Evolutionary conservation across 2,888 invertebrate genomes (phyloP).

Genomic region (Chymomyza caudatula): DNA sequence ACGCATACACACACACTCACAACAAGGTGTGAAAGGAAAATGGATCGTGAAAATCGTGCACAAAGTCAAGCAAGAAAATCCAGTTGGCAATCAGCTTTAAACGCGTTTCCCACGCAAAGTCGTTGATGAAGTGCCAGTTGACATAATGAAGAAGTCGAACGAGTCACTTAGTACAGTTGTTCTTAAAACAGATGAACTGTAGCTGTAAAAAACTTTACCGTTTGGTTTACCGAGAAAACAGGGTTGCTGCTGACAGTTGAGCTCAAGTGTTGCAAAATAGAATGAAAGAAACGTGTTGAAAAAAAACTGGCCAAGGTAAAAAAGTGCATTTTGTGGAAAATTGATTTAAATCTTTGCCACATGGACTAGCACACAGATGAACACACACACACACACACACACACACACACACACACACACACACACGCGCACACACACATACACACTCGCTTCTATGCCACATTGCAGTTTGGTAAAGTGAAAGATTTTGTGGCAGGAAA

Average conservation of each 20-base stretch:
- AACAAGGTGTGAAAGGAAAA: conserved; percentile 27
- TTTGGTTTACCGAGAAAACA: neutral
- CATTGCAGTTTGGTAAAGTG: conserved; percentile 40
- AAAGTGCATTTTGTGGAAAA: neutral
- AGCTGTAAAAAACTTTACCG: conserved; percentile 26
- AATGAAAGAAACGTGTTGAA: neutral
- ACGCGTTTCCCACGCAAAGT: conserved; percentile 27
- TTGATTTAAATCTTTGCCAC: conserved; percentile 46
- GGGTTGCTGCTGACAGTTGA: neutral
- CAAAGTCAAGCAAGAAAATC: conserved; percentile 18
- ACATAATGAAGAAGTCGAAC: conserved; percentile 64
- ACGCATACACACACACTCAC: neutral
- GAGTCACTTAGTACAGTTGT: conserved; percentile 55
- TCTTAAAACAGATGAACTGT: conserved; percentile 50
- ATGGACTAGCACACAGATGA: neutral
- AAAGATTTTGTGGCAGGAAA: conserved; percentile 60
- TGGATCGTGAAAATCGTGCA: conserved; percentile 16
- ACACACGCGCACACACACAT: conserved; percentile 12
- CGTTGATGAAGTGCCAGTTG: conserved; percentile 35
- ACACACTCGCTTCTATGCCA: conserved; percentile 27
- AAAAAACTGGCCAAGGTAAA: neutral
- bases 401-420: conserved; percentile 31
- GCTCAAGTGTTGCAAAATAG: neutral
- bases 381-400: conserved; percentile 8
- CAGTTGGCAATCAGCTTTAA: conserved; percentile 42